Percentiles rank a stretch among this genome's conserved stretches.
Conservation (phyloP, 2,797 vertebrate species). For the Emys orbicularis region DNA sequence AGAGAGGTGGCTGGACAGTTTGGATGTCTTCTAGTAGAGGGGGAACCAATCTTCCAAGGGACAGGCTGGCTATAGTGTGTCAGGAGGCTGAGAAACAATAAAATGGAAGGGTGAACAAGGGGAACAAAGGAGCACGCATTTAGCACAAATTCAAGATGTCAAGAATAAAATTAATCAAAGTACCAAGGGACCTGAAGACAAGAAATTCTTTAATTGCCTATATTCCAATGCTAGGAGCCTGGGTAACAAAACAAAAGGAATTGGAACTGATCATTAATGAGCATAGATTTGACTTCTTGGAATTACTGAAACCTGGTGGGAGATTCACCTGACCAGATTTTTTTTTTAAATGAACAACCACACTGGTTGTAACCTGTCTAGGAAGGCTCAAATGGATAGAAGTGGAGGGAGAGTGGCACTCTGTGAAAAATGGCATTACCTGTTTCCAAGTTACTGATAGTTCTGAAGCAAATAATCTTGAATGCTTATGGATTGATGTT, state of each 20-base stretch:
- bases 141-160: neutral
- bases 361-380: neutral
- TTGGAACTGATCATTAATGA: neutral
- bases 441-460: neutral
- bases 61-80: neutral
- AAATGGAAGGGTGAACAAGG: neutral
- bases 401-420: neutral
- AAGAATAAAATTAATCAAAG: neutral
- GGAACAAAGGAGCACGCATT: neutral
- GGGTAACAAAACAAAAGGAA: neutral
- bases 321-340: neutral
- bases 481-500: neutral
- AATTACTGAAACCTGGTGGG: neutral
- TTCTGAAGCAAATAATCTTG: neutral
- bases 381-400: neutral
- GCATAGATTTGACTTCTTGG: neutral
- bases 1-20: neutral
- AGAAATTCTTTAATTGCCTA: neutral
- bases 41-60: neutral
- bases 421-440: neutral
- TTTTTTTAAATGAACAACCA: too few species aligned
- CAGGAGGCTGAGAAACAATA: neutral
- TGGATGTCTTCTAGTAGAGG: neutral
- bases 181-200: neutral
- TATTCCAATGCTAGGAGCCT: neutral